These are phyloP conservation scores for Trigoniulus corallinus DNA, from an alignment of 1,140 invertebrate species.

Conservation along the genomic window DNA sequence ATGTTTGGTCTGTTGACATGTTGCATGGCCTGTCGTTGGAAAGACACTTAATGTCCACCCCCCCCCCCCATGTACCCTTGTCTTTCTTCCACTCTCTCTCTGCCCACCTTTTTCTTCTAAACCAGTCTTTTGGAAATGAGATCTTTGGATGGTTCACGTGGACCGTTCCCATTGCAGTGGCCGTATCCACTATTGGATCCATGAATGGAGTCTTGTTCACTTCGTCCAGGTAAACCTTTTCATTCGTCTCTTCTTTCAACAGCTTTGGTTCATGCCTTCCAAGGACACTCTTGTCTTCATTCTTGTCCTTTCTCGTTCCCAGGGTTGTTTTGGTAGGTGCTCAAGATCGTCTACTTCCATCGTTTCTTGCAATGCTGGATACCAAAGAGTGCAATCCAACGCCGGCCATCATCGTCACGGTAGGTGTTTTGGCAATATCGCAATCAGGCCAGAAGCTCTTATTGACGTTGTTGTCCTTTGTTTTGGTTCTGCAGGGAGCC, in stretches of 20 bases:
- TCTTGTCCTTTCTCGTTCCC: slow-evolving; percentile 5
- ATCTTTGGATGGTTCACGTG: slow-evolving; percentile 57
- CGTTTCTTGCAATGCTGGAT: slow-evolving; percentile 59
- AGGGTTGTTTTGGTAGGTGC: slow-evolving; percentile 56
- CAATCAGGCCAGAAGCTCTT: neutral
- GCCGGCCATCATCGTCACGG: slow-evolving; percentile 58
- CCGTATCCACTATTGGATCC: slow-evolving; percentile 61
- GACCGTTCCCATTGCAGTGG: slow-evolving; percentile 75
- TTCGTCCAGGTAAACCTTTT: slow-evolving; percentile 36
- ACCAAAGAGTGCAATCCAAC: slow-evolving; percentile 55
- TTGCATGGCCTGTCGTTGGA: too few species aligned
- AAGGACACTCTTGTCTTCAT: neutral
- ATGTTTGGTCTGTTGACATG: too few species aligned
- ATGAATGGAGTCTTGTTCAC: slow-evolving; percentile 87
- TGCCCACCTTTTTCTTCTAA: neutral
- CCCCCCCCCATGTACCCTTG: too few species aligned
- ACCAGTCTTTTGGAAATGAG: slow-evolving; percentile 53
- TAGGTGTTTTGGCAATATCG: slow-evolving; percentile 25
- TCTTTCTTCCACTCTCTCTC: too few species aligned
- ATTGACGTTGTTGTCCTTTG: neutral
- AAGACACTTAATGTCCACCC: too few species aligned
- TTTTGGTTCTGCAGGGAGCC: slow-evolving; percentile 34
- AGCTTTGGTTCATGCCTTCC: too few species aligned
- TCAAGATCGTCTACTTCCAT: slow-evolving; percentile 64
- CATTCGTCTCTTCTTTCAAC: neutral